Evolutionary conservation across 2,113 vertebrate genomes (phyloP).

Genomic region (Lycaon pictus): DNA sequence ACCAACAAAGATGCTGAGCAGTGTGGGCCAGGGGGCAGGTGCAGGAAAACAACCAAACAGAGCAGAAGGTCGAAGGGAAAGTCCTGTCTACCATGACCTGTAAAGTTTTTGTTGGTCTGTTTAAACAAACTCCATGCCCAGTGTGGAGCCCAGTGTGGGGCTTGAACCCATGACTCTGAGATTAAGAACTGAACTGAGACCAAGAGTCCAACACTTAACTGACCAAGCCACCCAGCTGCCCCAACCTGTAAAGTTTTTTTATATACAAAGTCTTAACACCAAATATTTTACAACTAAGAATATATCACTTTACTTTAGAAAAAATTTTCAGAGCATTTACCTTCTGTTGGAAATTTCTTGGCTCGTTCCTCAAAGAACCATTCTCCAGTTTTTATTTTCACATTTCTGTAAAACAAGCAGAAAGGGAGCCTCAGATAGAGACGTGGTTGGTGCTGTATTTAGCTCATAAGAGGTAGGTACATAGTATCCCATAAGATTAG

Average conservation of each 20-base stretch:
- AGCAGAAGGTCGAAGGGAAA: fast-evolving
- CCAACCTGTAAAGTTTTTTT: neutral
- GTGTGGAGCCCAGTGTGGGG: neutral
- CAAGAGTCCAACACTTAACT: neutral
- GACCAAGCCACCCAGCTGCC: neutral
- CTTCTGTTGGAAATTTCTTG: constrained; percentile 93
- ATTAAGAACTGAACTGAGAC: neutral
- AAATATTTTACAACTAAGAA: neutral
- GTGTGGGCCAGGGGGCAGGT: fast-evolving
- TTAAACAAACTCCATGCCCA: neutral
- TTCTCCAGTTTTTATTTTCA: constrained; percentile 95
- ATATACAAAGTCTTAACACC: neutral
- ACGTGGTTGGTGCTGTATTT: neutral
- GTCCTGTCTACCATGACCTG: fast-evolving
- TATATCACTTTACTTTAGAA: neutral
- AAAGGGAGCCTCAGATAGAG: neutral
- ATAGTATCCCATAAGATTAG: neutral
- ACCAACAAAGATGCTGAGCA: fast-evolving
- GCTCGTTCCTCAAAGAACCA: constrained; percentile 96
- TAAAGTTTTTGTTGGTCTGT: neutral
- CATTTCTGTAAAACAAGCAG: constrained; percentile 88
- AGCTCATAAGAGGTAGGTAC: fast-evolving
- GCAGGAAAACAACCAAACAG: neutral
- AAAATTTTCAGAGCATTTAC: constrained; percentile 81
- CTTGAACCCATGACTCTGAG: neutral